Conservation (phyloP, 2,113 vertebrate genomes). For the Tenrec ecaudatus region DNA sequence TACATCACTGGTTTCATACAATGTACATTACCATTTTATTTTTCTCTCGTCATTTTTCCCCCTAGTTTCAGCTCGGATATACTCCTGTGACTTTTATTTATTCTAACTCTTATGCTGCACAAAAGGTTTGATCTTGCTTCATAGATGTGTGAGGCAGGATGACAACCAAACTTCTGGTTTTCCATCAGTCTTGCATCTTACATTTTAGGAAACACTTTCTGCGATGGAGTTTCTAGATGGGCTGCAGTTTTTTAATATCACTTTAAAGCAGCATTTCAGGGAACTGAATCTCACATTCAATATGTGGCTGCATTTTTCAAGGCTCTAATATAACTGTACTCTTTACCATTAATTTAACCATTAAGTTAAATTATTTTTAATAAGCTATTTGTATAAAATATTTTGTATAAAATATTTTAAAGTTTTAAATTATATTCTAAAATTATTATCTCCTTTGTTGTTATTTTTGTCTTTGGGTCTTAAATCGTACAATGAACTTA, state of each 20-base stretch:
- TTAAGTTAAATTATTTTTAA: too few relatives aligned
- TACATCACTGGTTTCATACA: background rate
- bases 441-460: too few relatives aligned
- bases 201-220: background rate
- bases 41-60: background rate
- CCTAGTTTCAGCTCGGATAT: background rate
- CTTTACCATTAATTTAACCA: too few relatives aligned
- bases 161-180: background rate
- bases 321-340: too few relatives aligned
- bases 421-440: too few relatives aligned
- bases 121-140: background rate
- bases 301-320: too few relatives aligned
- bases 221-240: background rate
- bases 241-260: too few relatives aligned
- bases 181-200: background rate
- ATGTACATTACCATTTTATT: background rate
- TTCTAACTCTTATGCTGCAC: background rate
- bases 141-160: background rate
- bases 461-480: too few relatives aligned
- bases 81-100: background rate
- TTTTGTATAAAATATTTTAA: background rate
- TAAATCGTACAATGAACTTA: too few relatives aligned
- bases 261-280: too few relatives aligned
- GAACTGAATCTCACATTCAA: too few relatives aligned
- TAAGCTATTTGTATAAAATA: background rate